Conservation (phyloP, 2,797 vertebrate genomes). For the Sorex maritimensis region DNA sequence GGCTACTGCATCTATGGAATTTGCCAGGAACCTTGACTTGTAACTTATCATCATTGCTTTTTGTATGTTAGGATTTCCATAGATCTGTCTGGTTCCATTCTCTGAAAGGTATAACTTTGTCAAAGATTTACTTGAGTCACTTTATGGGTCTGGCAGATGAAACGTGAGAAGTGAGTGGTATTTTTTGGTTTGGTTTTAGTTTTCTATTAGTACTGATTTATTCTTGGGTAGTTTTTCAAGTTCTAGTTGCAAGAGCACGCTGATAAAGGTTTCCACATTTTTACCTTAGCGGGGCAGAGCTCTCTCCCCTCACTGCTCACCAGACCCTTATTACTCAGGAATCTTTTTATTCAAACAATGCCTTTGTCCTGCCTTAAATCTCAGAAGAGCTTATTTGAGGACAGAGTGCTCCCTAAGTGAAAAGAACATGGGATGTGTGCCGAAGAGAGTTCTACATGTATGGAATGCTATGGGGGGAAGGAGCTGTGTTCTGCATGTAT, state of each 20-base stretch:
- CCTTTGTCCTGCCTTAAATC: not conserved
- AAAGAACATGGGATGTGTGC: not conserved
- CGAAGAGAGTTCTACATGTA: not conserved
- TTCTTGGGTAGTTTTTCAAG: not conserved
- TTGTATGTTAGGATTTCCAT: not conserved
- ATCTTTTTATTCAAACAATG: not conserved
- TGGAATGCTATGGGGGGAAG: no score
- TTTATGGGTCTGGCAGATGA: conserved; percentile 2
- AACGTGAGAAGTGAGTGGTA: not conserved
- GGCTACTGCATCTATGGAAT: not conserved
- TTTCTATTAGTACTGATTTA: not conserved
- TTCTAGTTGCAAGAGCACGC: not conserved
- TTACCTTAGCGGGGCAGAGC: not conserved
- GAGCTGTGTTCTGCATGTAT: not conserved
- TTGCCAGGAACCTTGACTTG: not conserved
- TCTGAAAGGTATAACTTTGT: not conserved
- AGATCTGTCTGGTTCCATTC: not conserved
- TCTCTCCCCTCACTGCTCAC: not conserved
- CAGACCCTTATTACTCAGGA: not conserved
- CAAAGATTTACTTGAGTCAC: not conserved
- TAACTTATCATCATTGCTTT: not conserved
- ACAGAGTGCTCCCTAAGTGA: not conserved
- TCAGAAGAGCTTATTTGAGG: not conserved
- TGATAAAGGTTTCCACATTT: not conserved
- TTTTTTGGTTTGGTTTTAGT: no score